Percentiles rank a stretch among this genome's conserved stretches.
Conservation (phyloP, 2,113 vertebrate genomes). For the Neopipo cinnamomea region DNA sequence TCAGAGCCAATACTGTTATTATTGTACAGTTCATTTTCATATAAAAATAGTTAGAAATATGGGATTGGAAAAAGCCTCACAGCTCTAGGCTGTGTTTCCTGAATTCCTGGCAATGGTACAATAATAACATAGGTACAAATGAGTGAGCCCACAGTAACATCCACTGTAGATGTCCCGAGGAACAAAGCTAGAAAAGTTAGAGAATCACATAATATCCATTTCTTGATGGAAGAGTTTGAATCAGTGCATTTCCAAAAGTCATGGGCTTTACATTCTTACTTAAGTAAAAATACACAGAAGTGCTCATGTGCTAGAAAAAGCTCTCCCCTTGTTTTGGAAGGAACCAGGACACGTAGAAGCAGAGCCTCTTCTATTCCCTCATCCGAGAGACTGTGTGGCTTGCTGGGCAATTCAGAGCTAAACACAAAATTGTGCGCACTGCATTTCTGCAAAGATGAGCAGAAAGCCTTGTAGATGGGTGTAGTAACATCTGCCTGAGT, state of each 20-base stretch:
- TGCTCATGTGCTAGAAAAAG: not conserved
- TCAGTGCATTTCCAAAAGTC: not conserved
- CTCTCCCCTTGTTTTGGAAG: not conserved
- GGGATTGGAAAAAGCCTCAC: not conserved
- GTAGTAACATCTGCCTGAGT: not conserved
- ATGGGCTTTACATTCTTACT: not conserved
- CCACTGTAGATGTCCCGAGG: not conserved
- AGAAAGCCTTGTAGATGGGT: not conserved
- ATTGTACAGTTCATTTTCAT: not conserved
- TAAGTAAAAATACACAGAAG: not conserved
- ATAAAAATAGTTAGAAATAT: not conserved
- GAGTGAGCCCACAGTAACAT: not conserved
- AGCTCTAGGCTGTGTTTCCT: not conserved
- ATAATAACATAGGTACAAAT: not conserved
- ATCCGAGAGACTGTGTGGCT: not conserved
- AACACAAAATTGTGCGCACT: not conserved
- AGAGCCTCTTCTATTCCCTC: not conserved
- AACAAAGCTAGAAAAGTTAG: not conserved
- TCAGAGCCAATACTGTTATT: not conserved
- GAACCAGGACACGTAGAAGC: too few species aligned
- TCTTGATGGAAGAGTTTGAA: not conserved
- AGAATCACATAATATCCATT: not conserved
- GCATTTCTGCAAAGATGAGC: not conserved
- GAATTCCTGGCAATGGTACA: not conserved
- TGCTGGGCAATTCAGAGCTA: not conserved